Percentiles rank a stretch among this genome's conserved stretches.
Evolutionary conservation across 1,140 invertebrate genomes (phyloP).

Genomic region (Dufourea novaeangliae): DNA sequence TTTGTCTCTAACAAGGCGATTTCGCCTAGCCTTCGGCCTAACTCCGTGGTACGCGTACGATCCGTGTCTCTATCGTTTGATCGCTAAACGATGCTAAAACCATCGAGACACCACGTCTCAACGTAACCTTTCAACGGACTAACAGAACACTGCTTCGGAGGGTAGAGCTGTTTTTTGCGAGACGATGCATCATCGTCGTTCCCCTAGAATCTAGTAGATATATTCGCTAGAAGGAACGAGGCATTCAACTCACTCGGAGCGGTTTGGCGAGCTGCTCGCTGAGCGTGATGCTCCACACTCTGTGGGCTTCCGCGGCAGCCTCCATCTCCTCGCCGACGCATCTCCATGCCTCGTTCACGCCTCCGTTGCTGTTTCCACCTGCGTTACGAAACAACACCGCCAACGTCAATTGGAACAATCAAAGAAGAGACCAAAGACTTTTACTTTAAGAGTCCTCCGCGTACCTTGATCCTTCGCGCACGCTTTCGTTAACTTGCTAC

Average conservation of each 20-base stretch:
- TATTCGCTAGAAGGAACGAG: neutral
- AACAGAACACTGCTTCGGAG: no score
- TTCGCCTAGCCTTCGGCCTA: no score
- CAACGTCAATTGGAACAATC: no score
- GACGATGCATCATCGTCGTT: no score
- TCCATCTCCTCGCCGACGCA: slow-evolving; percentile 95
- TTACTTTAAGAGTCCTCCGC: neutral
- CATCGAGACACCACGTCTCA: no score
- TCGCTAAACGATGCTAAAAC: no score
- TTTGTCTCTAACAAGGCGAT: neutral
- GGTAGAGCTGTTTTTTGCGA: no score
- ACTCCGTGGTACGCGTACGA: no score
- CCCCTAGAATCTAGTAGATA: no score
- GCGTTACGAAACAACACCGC: slow-evolving; percentile 42
- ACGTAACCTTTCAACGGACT: no score
- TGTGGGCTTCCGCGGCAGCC: slow-evolving; percentile 92
- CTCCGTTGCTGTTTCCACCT: slow-evolving; percentile 88
- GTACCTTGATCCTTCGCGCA: slow-evolving; percentile 83
- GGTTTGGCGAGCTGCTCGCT: slow-evolving; percentile 95
- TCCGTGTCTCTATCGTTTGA: no score
- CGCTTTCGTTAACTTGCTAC: slow-evolving; percentile 91
- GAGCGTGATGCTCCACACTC: slow-evolving; percentile 89
- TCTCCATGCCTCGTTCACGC: slow-evolving; percentile 94
- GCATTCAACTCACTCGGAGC: slow-evolving; percentile 83
- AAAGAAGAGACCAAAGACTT: no score